A percentile compares a stretch with the other conserved stretches of the same genome.
These are phyloP conservation scores for Lampropteryx suffumata DNA, from an alignment of 2,888 invertebrate species.

Conservation along the genomic window DNA sequence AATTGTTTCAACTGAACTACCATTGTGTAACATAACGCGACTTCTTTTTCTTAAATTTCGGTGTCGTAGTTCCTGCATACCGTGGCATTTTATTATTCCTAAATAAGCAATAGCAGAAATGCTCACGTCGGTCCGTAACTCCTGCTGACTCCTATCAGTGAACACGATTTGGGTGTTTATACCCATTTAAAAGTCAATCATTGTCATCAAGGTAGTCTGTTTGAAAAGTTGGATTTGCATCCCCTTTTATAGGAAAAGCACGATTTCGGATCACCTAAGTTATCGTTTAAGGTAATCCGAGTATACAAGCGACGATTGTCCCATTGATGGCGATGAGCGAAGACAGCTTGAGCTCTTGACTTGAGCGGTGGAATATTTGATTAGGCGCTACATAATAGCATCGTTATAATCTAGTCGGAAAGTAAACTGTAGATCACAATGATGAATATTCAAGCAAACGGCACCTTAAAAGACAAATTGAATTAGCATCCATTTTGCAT, in stretches of 20 bases:
- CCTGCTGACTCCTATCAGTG: slow-evolving; percentile 36
- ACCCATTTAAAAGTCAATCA: slow-evolving; percentile 75
- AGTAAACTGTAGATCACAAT: slow-evolving; percentile 26
- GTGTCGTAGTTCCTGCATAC: slow-evolving; percentile 32
- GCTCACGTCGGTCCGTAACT: slow-evolving; percentile 37
- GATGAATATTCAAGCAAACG: slow-evolving; percentile 42
- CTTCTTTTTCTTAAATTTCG: slow-evolving; percentile 41
- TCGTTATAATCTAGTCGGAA: slow-evolving; percentile 6
- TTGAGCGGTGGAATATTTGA: slow-evolving; percentile 24
- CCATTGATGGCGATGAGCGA: slow-evolving; percentile 35
- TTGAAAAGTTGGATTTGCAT: slow-evolving; percentile 62
- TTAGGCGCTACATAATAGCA: neutral
- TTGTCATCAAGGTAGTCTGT: slow-evolving; percentile 58
- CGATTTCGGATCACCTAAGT: slow-evolving; percentile 58
- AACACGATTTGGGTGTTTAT: slow-evolving; percentile 55
- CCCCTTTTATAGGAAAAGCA: slow-evolving; percentile 59
- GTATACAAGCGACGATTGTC: slow-evolving; percentile 49
- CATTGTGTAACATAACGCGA: slow-evolving; percentile 55
- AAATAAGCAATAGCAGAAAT: slow-evolving; percentile 61
- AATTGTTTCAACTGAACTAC: slow-evolving; percentile 61
- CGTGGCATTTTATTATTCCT: slow-evolving; percentile 48
- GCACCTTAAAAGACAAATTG: slow-evolving; percentile 65
- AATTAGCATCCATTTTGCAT: slow-evolving; percentile 75
- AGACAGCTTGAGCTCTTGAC: slow-evolving; percentile 29
- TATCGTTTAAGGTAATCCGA: slow-evolving; percentile 57